Base-by-base conservation (phyloP, 1,140 invertebrate species). In the Asobara japonica region DNA sequence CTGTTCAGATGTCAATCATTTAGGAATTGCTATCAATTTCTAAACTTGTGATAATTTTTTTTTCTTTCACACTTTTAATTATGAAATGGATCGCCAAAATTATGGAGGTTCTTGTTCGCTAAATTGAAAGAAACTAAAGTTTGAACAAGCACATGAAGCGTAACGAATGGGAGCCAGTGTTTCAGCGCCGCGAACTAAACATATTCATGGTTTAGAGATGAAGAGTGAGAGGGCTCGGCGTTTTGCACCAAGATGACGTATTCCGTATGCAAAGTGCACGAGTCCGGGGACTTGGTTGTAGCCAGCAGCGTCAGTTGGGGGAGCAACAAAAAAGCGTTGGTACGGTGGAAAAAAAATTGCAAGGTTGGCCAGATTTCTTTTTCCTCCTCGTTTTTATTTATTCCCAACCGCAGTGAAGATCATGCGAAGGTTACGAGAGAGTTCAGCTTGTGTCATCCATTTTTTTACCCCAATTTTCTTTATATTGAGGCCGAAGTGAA, bases 261-360 rank as follows among this genome's bases (percentile, higher is more conserved):
- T 74, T 78, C 74, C 65, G 76, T 80, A 78, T 78, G 77, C 78
- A 79, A 79, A 80, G 75, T 79, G 76, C 76, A 80, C 67, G 65
- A 51, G 69, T 60, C 77, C 66, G 64, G 68, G 62, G 78, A 56
- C 51, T 56, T 7, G 51, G 3, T 56, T 56, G 51, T 56, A 56
- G 51, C 22, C 22, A 18, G 11, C 7, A 45, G 41, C 36, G 36
- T 38, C 8, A 16, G 45, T 8, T 8, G 45, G 20, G n/a, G 51
- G 7, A 20, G 22, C 3, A 7, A 20, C 7, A 20, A 56, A 56
- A 56, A 56, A 56, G 25, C 41, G 41, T 45, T 45, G 51, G 3
- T 22, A 56, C 22, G 51, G n/a, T n/a, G n/a, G n/a, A n/a, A 56
- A 56, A 56, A 56, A 56, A 56, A 56, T 56, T 56, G 51, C 51